These are phyloP conservation scores for Dione juno DNA, from an alignment of 2,888 invertebrate species.

Conservation along the genomic window DNA sequence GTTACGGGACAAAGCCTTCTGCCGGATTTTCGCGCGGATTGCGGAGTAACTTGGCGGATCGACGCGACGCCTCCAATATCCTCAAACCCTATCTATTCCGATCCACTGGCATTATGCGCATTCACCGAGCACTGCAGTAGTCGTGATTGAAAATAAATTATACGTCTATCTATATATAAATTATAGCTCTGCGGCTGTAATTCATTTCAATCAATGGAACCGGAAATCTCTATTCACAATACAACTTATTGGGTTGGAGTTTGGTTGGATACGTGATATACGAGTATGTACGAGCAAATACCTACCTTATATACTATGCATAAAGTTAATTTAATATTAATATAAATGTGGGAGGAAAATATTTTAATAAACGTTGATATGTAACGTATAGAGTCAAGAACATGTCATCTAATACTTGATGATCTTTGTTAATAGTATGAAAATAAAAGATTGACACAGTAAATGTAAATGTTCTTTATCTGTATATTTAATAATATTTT, in stretches of 20 bases:
- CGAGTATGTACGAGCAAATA: too few relatives aligned
- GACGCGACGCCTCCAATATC: slow-evolving; percentile 43
- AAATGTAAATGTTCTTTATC: too few relatives aligned
- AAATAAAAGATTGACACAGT: too few relatives aligned
- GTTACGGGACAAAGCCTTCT: slow-evolving; percentile 41
- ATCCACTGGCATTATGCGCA: slow-evolving; percentile 40
- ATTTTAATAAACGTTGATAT: background rate
- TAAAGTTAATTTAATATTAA: background rate
- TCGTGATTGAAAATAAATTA: slow-evolving; percentile 51
- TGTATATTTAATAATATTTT: too few relatives aligned
- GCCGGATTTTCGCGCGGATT: slow-evolving; percentile 43
- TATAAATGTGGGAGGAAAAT: background rate
- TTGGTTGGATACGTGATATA: background rate
- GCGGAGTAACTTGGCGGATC: slow-evolving; percentile 43
- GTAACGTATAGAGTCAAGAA: background rate
- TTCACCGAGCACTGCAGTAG: slow-evolving; percentile 41
- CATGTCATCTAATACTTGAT: background rate
- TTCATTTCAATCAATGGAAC: slow-evolving; percentile 42
- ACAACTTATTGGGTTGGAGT: slow-evolving; percentile 14
- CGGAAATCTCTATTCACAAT: slow-evolving; percentile 13
- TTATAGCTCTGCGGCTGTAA: slow-evolving; percentile 37
- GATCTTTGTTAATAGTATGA: background rate
- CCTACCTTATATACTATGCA: background rate
- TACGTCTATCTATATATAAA: slow-evolving; percentile 45
- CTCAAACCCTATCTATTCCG: slow-evolving; percentile 44